Evolutionary conservation across 2,113 vertebrate species (phyloP), one percentile per base, ranked within the genome.

Genomic region (Chaetodon trifascialis): DNA sequence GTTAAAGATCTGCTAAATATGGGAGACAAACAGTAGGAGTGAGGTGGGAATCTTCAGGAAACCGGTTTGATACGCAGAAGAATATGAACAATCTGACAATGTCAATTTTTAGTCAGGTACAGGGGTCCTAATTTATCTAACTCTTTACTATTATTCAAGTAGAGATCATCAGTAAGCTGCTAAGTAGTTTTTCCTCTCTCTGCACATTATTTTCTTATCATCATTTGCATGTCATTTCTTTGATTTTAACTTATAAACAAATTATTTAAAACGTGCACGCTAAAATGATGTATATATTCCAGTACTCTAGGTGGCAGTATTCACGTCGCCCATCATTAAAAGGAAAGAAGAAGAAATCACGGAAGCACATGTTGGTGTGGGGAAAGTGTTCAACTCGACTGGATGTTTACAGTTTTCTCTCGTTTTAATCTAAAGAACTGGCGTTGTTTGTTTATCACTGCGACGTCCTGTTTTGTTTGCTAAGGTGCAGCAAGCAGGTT

Each of bases 351-450:
- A 63, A 69, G 67, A 84, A 56, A 67, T 59, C 14, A 2, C 82
- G 88, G 89, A 91, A 86, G 69, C 92, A 91, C 92, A 81, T 90
- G 92, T 76, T 55, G 0, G 21, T 16, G 44, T n/a, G 1, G 40
- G 40, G 3, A 23, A 34, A 17, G 7, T n/a, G 15, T 46, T 21
- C 1, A 23, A 4, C 21, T 55, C 1, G 3, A 25, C 38, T 55
- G n/a, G 3, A 63, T 38, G 4, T 55, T 62, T 64, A 46, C 23
- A 19, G 1, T 21, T 74, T 63, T 47, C 1, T 36, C 58, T 38
- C 7, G 1, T 17, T 49, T 76, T 40, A 36, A 11, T 59, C 47
- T 34, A 10, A 1, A 9, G 0, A 21, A 7, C 0, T 11, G 47
- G 1, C 10, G 19, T 75, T 4, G 42, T 49, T 54, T 21, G 16